Conservation (phyloP, 2,888 invertebrate species). For the Nephrotoma appendiculata region DNA sequence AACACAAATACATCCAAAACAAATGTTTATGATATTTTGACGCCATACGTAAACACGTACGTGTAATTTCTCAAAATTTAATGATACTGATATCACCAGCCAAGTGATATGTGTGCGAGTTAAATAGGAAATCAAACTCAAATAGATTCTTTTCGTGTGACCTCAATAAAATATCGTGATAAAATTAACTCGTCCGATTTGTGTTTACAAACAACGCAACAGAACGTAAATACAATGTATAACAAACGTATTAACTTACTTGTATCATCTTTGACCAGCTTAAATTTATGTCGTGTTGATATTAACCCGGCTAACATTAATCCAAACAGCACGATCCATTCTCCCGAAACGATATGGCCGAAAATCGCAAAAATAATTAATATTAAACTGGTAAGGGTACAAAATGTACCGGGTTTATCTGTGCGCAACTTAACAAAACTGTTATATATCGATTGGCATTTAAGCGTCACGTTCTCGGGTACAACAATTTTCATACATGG, state of each 20-base stretch:
- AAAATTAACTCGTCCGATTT: background rate
- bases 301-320: conserved; percentile 22
- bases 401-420: conserved; percentile 24
- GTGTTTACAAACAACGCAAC: background rate
- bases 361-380: conserved; percentile 22
- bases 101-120: background rate
- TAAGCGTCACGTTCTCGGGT: conserved; percentile 22
- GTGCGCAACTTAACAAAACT: conserved; percentile 19
- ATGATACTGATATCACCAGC: background rate
- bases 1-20: background rate
- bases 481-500: conserved; percentile 20
- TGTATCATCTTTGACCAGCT: conserved; percentile 20
- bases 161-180: background rate
- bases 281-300: conserved; percentile 26
- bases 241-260: background rate
- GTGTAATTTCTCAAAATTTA: background rate
- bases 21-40: background rate
- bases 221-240: background rate
- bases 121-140: background rate
- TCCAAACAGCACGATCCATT: conserved; percentile 22
- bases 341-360: conserved; percentile 26
- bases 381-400: conserved; percentile 17
- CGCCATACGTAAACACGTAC: background rate
- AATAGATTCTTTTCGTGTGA: background rate
- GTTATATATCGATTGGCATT: conserved; percentile 15